phyloP scores from a whole-genome alignment of 2,888 invertebrate species.

The Phania funesta region DNA sequence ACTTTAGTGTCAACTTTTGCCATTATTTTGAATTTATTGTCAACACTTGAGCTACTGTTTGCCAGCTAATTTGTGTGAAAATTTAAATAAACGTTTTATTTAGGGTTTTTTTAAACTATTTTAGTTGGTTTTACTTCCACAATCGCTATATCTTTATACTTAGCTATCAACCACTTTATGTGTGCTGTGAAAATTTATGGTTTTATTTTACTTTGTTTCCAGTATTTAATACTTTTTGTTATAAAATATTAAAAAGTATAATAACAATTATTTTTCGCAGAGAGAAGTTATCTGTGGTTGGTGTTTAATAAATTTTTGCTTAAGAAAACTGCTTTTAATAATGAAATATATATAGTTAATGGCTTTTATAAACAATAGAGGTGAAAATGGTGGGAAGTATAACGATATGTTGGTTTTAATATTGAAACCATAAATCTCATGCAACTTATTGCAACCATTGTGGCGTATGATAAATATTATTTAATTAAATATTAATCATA shows the following conservation, averaged over 20 bases:
- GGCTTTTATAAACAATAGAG: slow-evolving; percentile 28
- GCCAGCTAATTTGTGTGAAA: slow-evolving; percentile 73
- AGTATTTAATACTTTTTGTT: not conserved
- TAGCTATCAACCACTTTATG: not conserved
- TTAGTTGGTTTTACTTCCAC: not conserved
- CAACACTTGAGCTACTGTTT: slow-evolving; percentile 71
- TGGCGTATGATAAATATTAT: slow-evolving; percentile 20
- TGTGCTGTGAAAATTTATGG: not conserved
- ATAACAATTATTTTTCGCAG: not conserved
- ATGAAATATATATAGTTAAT: slow-evolving; percentile 13
- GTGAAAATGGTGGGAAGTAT: slow-evolving; percentile 2
- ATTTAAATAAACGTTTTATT: slow-evolving; percentile 70
- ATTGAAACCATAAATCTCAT: slow-evolving; percentile 21
- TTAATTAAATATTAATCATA: slow-evolving; percentile 39
- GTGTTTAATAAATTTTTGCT: slow-evolving; percentile 11
- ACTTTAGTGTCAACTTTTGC: slow-evolving; percentile 37
- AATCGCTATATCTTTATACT: not conserved
- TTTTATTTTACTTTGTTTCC: not conserved
- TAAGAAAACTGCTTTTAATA: slow-evolving; percentile 10
- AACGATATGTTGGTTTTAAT: slow-evolving; percentile 9
- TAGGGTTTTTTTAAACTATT: not conserved
- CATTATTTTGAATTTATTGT: slow-evolving; percentile 71
- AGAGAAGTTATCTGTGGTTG: not conserved
- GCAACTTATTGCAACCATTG: not conserved
- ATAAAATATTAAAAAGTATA: not conserved